Base-by-base conservation (phyloP, 37 sponge, comb jelly and placozoan species). In the Chondrosia reniformis region DNA sequence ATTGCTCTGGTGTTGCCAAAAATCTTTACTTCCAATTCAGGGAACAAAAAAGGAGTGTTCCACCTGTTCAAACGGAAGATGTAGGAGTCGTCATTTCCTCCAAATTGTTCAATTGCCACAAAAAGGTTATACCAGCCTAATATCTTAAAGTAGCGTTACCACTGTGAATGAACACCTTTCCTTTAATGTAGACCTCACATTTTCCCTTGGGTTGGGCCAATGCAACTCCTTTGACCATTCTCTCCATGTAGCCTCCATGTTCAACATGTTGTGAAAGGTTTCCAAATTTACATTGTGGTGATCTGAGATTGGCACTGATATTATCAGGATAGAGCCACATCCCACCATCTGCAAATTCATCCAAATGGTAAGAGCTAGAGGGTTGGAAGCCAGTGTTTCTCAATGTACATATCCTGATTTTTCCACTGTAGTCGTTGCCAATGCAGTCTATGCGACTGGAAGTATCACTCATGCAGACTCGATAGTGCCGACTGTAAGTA, bases 101-200 rank as follows among this genome's bases (percentile, higher is more conserved):
- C 72, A 7, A 43, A 43, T 41, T 69, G 24, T 40, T 69, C 43
- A 3, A 91, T 67, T 7, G 71, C 57, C 67, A 84, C 86, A 56
- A 75, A 80, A 0, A 86, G 36, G 73, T 77, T 85, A 56, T 76
- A 91, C 64, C 80, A 91, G 22, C 76, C 74, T 15, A 83, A 39
- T 43, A 91, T 84, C 34, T 84, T 64, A 57, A 91, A 91, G 71
- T 84, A 91, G 62, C 77, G 28, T 75, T 63, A 27, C 84, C 80
- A 24, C 52, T 46, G 64, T 75, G 84, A 27, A 91, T 65, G 45
- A 62, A 84, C 0, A 77, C 49, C 13, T 84, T 80, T 33, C 80
- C 75, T 3, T 83, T 54, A 30, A 86, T 55, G 79, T 76, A 76
- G n/a, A 13, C 27, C 22, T 91, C 73, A 49, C 91, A 91, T 10